These are phyloP conservation scores for Syngnathus acus DNA, from an alignment of 2,797 vertebrate species.

Conservation along the genomic window DNA sequence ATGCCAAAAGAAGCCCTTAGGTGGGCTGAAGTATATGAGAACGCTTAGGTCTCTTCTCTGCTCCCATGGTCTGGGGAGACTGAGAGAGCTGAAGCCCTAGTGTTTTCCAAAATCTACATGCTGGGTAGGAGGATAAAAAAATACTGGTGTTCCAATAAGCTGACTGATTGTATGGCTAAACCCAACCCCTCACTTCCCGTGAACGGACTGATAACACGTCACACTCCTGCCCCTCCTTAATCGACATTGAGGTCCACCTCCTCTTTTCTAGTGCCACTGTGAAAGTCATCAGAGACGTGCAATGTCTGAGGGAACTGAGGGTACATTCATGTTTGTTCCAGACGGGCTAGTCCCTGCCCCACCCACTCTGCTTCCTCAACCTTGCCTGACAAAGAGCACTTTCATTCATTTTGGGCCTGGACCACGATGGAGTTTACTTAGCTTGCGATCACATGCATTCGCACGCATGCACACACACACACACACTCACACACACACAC, in stretches of 20 bases:
- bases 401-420: slow-evolving; percentile 77
- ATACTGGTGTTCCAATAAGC: slow-evolving; percentile 91
- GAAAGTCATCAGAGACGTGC: slow-evolving; percentile 74
- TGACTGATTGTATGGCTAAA: slow-evolving; percentile 83
- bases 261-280: slow-evolving; percentile 54
- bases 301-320: slow-evolving; percentile 80
- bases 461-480: slow-evolving; percentile 15
- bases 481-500: slow-evolving; percentile 27
- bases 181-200: slow-evolving; percentile 84
- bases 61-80: slow-evolving; percentile 44
- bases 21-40: slow-evolving; percentile 7
- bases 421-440: slow-evolving; percentile 57
- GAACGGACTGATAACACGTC: slow-evolving; percentile 52
- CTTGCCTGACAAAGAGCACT: slow-evolving; percentile 86
- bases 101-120: slow-evolving; percentile 84
- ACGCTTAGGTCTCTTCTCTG: slow-evolving; percentile 37
- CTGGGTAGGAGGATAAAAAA: slow-evolving; percentile 68
- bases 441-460: slow-evolving; percentile 33
- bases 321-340: slow-evolving; percentile 82
- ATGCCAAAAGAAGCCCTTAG: slow-evolving; percentile 11
- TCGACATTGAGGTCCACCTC: slow-evolving; percentile 42
- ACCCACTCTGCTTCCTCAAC: slow-evolving; percentile 48
- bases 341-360: slow-evolving; percentile 65
- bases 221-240: slow-evolving; percentile 53
- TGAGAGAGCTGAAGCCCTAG: slow-evolving; percentile 51